Evolutionary conservation across 2,113 vertebrate species (phyloP).

Genomic region (Nothoprocta pentlandii): DNA sequence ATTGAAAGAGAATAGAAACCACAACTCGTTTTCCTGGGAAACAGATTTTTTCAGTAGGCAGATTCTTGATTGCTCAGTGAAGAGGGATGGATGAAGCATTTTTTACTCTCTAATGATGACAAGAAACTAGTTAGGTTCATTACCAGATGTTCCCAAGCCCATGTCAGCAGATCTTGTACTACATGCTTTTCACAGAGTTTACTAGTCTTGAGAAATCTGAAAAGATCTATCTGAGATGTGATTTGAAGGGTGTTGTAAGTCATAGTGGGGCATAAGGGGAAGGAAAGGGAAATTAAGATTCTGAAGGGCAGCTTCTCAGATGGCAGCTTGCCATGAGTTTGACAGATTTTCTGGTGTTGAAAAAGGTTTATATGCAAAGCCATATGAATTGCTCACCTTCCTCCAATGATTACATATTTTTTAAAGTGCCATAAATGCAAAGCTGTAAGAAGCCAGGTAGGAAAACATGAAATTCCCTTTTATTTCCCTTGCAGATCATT

Average conservation of each 20-base stretch:
- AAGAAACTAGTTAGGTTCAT: slow-evolving; percentile 39
- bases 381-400: slow-evolving; percentile 27
- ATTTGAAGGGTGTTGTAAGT: slow-evolving; percentile 67
- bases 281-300: slow-evolving; percentile 50
- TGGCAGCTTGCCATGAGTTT: slow-evolving; percentile 66
- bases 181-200: slow-evolving; percentile 41
- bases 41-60: slow-evolving; percentile 6
- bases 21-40: slow-evolving; percentile 16
- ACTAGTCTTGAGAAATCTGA: slow-evolving; percentile 65
- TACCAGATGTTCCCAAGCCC: slow-evolving; percentile 20
- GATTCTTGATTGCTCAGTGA: slow-evolving; percentile 44
- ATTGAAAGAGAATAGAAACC: not conserved
- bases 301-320: slow-evolving; percentile 71
- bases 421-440: slow-evolving; percentile 72
- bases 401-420: slow-evolving; percentile 68
- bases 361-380: slow-evolving; percentile 58
- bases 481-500: slow-evolving; percentile 68
- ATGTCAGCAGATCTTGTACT: slow-evolving; percentile 46
- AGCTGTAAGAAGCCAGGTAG: slow-evolving; percentile 64
- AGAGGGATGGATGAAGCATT: slow-evolving; percentile 11
- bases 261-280: not conserved
- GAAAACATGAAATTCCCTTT: slow-evolving; percentile 70
- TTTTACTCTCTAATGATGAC: slow-evolving; percentile 2
- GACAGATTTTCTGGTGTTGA: slow-evolving; percentile 69
- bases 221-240: slow-evolving; percentile 59